Evolutionary conservation across 2,797 vertebrate genomes (phyloP).

Genomic region (Syndactyla subalaris): DNA sequence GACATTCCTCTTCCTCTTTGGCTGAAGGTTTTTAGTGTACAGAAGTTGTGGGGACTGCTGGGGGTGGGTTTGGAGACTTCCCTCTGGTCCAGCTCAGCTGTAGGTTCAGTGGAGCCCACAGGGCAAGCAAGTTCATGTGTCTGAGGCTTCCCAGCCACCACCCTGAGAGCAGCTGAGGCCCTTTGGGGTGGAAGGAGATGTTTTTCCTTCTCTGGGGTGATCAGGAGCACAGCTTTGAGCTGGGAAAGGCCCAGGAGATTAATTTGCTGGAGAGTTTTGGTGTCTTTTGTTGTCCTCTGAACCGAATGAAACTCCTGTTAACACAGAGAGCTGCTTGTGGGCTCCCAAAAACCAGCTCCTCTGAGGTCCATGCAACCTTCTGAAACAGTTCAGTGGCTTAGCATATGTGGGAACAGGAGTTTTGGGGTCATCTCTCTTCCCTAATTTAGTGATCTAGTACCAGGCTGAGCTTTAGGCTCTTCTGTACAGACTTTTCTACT

Average conservation of each 20-base stretch:
- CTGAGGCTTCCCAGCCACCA: neutral
- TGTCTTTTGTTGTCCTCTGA: neutral
- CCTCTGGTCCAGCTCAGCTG: neutral
- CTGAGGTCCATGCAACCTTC: fast-evolving
- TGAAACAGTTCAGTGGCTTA: neutral
- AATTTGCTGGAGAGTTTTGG: neutral
- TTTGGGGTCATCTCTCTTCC: neutral
- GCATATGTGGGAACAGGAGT: neutral
- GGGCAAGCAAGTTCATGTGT: neutral
- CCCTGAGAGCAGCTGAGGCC: neutral
- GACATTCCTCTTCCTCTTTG: neutral
- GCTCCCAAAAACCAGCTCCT: neutral
- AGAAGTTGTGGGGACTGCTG: neutral
- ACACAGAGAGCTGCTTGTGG: no score
- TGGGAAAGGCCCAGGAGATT: neutral
- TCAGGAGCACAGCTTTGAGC: neutral
- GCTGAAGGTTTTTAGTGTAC: neutral
- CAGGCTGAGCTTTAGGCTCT: neutral
- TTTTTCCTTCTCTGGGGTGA: neutral
- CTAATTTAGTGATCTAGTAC: neutral
- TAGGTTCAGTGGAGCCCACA: neutral
- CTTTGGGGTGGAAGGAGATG: neutral
- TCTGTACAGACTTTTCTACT: neutral
- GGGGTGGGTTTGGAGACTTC: neutral
- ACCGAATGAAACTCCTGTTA: neutral